Evolutionary conservation across 2,113 vertebrate species (phyloP).

Genomic region (Platycercus adscitus): DNA sequence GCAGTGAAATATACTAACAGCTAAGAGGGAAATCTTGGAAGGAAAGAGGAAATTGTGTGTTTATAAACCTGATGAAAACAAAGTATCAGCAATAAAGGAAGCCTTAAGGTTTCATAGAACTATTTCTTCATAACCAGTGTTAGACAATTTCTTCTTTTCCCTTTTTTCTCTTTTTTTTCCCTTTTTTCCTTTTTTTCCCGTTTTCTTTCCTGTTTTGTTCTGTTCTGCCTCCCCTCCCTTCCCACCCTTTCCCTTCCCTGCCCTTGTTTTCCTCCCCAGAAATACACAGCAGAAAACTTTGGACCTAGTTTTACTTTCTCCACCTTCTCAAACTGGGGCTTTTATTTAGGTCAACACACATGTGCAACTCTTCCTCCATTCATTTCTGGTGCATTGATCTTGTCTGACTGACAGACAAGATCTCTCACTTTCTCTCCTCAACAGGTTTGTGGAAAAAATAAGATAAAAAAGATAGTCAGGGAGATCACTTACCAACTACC

Average conservation of each 20-base stretch:
- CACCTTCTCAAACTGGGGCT: background rate
- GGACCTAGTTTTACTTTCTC: background rate
- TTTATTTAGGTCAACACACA: rapidly evolving
- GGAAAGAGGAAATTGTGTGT: background rate
- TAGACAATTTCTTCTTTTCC: background rate
- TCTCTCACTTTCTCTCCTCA: background rate
- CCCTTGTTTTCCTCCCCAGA: background rate
- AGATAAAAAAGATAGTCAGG: background rate
- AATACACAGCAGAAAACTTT: background rate
- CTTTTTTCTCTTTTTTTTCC: background rate
- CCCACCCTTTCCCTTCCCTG: background rate
- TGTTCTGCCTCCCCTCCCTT: background rate
- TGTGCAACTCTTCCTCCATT: background rate
- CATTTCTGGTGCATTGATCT: background rate
- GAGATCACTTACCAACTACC: background rate
- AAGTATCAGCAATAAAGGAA: background rate
- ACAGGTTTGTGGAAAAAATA: background rate
- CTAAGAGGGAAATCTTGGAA: background rate
- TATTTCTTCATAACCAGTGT: background rate
- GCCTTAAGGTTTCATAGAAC: background rate
- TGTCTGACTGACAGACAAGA: background rate
- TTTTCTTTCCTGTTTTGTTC: background rate
- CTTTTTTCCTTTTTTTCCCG: no score
- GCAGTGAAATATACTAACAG: background rate
- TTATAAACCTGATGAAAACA: background rate